Evolutionary conservation across 1,140 invertebrate genomes (phyloP), one percentile per base, ranked within the genome.

Genomic region (Maniola jurtina): DNA sequence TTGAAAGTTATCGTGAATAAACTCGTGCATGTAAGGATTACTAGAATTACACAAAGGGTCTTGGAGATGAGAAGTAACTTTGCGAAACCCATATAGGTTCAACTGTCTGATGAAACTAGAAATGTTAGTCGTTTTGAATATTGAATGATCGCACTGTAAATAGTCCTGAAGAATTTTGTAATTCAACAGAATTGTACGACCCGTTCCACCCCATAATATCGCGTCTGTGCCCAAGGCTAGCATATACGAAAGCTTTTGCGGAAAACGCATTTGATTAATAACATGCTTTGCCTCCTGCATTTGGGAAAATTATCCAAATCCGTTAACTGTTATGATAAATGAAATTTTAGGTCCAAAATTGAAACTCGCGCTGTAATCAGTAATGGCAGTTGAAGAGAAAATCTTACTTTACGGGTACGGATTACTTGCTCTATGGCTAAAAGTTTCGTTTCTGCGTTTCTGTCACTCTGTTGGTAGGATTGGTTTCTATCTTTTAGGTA

Each of bases 41-140:
- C 91, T 91, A 4, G 88, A 89, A 74, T 92, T 92, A 67, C 91
- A 92, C 8, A 91, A 69, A 9, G 91, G 89, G 68, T 93, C 92
- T 66, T 93, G 93, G 58, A 91, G 89, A 70, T 93, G 92, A 0
- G 92, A 92, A 8, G 92, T 93, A 14, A 94, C 92, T 86, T 94
- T 94, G 13, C 93, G 90, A 77, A 94, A 94, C 0, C 93, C 93
- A 66, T 94, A 94, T 11, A 94, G 86, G 76, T 94, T 94, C 14
- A 94, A 75, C 64, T 94, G 93, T 34, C 93, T 85, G 13, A 94
- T 92, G 74, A 94, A 94, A 73, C 93, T 93, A 13, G 93, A 92
- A 13, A 94, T 93, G 69, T 93, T 93, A 40, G 83, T 92, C 3
- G 93, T 94, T 74, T 94, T 94, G 73, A 94, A 94, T 68, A 93